Evolutionary conservation across 2,888 invertebrate genomes (phyloP), one percentile per base, ranked within the genome.

Genomic region (Imbricaverruca yamaguchii): DNA sequence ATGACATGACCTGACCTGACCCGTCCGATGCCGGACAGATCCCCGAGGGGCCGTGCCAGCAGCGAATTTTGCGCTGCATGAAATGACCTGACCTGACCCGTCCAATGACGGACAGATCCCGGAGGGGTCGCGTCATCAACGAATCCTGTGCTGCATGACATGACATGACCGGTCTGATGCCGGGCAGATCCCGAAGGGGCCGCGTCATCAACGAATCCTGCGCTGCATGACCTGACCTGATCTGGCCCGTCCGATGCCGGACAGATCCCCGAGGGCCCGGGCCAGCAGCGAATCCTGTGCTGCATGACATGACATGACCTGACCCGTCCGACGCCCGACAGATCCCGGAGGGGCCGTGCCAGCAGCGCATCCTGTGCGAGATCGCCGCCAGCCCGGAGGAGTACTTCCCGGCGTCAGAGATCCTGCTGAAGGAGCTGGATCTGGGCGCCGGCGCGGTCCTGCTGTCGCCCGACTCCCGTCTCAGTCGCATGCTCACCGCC

Each of bases 141-240:
- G 80, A 25, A 69, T 83, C 25, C 81, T 83, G 59, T 83, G 83
- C 77, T n/a, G n/a, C n/a, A n/a, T n/a, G n/a, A n/a, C n/a, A n/a
- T n/a, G n/a, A n/a, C n/a, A n/a, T n/a, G n/a, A n/a, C 57, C 57
- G 10, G 9, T 57, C 57, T 11, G 57, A 57, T 39, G 39, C 39
- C 4, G 39, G 39, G 39, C 39, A 39, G 39, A 39, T 39, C 4
- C 4, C 39, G 4, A 4, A 39, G 39, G 1, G 39, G 39, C 39
- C 39, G 39, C 4, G 39, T 39, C 39, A 39, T 1, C 39, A 39
- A 39, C 39, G 39, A 4, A 39, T 39, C 39, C 39, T 39, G 39
- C 4, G 39, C 39, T 39, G 4, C 39, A 39, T 39, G 39, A 39
- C 39, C 4, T 39, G 39, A 39, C 39, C 39, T 39, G 39, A 39